Base-by-base conservation (phyloP, 2,888 invertebrate species). In the Cryptus viduatorius region DNA sequence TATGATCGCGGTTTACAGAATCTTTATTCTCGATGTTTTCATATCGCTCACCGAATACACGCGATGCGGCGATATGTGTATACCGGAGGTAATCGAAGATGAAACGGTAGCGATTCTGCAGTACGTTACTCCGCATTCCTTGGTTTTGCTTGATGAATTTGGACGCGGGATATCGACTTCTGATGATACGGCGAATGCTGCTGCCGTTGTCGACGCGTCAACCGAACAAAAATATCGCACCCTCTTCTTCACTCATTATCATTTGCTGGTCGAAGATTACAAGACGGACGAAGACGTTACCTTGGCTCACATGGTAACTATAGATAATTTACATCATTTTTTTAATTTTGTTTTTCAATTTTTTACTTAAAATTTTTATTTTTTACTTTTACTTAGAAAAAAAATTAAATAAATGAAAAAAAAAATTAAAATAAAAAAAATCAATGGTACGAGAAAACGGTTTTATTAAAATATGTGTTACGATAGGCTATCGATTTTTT, bases 161-260 rank as follows among this genome's bases (percentile, higher is more conserved):
- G 99, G 98, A 71, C 96, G 99, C 84, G 99, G 98, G 71, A 99
- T 99, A 0, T 98, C 99, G 0, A 99, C 99, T 0, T 98, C 98
- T 94, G 99, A 99, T 94, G 99, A 99, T 72, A 98, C 98, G 8
- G 99, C 99, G 2, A 98, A 99, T 87, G 99, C 99, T 0, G 97
- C 96, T 3, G 97, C 98, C 5, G 99, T 99, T 46, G 96, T 99
- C 53, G 95, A 96, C 77, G 97, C 97, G 91, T 94, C 99, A 72
- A 96, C 97, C 0, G 94, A 94, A 82, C 95, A 97, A 12, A 95
- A 96, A 75, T 97, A 98, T 88, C 95, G 99, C 16, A 97, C 97
- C 0, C 94, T 99, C 48, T 99, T 99, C 94, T 98, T 98, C 0
- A 98, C 98, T 1, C 98, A 98, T 94, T 99, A 99, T 94, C 99